Evolutionary conservation across 1,140 invertebrate species (phyloP), one percentile per base, ranked within the genome.

Genomic region (Lucilia sericata): DNA sequence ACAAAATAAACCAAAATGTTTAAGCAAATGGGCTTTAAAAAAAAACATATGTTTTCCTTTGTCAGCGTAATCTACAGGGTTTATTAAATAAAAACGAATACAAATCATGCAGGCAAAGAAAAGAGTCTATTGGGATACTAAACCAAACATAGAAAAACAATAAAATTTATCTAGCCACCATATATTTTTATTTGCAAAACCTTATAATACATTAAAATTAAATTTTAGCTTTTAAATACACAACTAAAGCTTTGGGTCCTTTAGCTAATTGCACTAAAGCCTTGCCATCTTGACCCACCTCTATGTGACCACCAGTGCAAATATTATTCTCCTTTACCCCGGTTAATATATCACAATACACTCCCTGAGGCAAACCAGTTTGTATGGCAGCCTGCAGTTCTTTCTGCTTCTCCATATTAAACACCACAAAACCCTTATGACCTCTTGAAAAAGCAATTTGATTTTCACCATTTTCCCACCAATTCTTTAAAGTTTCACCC

Each of bases 391-490:
- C 86, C 36, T 93, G 93, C 2, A 96, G 85, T 86, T 94, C 92
- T n/a, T 89, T 88, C 10, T 86, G 87, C 14, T 5, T 17, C 7
- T 95, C 93, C 47, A 93, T 93, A 87, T 96, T 96, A 84, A 96
- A 94, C 17, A 94, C 95, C n/a, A 96, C 89, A 86, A 96, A 96
- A 12, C 93, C 96, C 74, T 92, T 92, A n/a, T 92, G 90, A 0
- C 95, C 95, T 1, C 96, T 92, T 83, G 94, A 94, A 91, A 96
- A 97, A 1, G 95, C 94, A 84, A 96, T 96, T 88, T 96, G 95
- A 85, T 95, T 94, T 87, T 93, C 92, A 4, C 93, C 93, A 86
- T 96, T 95, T 87, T 94, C 93, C 95, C 95, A 96, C 95, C 95
- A 97, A 85, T 94, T 90, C 13, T 89, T 89, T 2, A 96, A 25